Evolutionary conservation across 2,797 vertebrate species (phyloP).

Genomic region (Thunnus albacares): DNA sequence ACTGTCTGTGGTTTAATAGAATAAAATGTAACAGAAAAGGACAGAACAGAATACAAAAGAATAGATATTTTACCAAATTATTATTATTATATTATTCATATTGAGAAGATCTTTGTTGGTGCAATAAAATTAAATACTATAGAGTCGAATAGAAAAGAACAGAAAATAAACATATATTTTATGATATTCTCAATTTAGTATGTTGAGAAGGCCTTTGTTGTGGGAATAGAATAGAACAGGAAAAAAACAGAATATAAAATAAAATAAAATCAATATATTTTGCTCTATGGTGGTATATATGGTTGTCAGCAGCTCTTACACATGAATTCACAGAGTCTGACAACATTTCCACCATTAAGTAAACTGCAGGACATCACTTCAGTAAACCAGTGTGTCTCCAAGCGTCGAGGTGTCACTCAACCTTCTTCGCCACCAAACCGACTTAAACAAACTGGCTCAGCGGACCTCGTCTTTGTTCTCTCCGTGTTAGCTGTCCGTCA

Average conservation of each 20-base stretch:
- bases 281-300: slow-evolving; percentile 11
- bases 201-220: not conserved
- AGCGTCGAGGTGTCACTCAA: slow-evolving; percentile 66
- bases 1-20: too few relatives aligned
- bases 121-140: not conserved
- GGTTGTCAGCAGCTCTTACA: slow-evolving; percentile 14
- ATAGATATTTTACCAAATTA: too few relatives aligned
- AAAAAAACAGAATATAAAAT: not conserved
- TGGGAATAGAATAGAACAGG: not conserved
- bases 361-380: slow-evolving; percentile 40
- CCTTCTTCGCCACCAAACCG: slow-evolving; percentile 60
- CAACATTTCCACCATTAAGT: slow-evolving; percentile 34
- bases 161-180: not conserved
- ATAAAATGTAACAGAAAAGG: too few relatives aligned
- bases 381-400: slow-evolving; percentile 36
- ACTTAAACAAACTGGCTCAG: slow-evolving; percentile 74
- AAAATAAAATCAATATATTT: not conserved
- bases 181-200: not conserved
- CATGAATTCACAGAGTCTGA: slow-evolving; percentile 9
- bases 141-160: not conserved
- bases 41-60: too few relatives aligned
- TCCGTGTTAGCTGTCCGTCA: slow-evolving; percentile 84
- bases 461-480: slow-evolving; percentile 68
- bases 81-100: too few relatives aligned
- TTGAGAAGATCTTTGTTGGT: not conserved